These are phyloP conservation scores for Oncorhynchus mykiss DNA, from an alignment of 2,113 vertebrate species.

Conservation along the genomic window DNA sequence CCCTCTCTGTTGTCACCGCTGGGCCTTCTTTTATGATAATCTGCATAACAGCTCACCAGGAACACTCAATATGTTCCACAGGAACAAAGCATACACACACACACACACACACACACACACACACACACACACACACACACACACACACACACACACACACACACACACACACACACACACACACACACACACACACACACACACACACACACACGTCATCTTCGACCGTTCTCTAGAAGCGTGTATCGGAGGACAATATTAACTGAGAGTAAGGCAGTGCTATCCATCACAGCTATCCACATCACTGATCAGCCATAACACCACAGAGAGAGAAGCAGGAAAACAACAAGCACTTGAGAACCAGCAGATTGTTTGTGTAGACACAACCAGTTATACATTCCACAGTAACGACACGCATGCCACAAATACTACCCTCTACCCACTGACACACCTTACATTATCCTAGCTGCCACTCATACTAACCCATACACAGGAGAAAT, in stretches of 20 bases:
- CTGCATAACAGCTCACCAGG: constrained; percentile 41
- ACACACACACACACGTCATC: no score
- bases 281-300: constrained; percentile 46
- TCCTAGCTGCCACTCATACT: no score
- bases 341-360: constrained; percentile 39
- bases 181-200: no score
- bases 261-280: constrained; percentile 26
- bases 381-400: constrained; percentile 19
- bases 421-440: no score
- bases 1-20: constrained; percentile 21
- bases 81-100: constrained; percentile 25
- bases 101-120: no score
- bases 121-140: no score
- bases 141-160: no score
- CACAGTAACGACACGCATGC: no score
- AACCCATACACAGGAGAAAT: no score
- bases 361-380: constrained; percentile 53
- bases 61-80: constrained; percentile 33
- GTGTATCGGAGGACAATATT: constrained; percentile 14
- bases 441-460: no score
- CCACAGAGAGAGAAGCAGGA: constrained; percentile 40
- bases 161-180: no score
- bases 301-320: constrained; percentile 51
- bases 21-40: constrained; percentile 53
- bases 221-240: constrained; percentile 27